These are phyloP conservation scores for Drosophila yooni DNA, from an alignment of 2,888 invertebrate genomes.

Conservation along the genomic window DNA sequence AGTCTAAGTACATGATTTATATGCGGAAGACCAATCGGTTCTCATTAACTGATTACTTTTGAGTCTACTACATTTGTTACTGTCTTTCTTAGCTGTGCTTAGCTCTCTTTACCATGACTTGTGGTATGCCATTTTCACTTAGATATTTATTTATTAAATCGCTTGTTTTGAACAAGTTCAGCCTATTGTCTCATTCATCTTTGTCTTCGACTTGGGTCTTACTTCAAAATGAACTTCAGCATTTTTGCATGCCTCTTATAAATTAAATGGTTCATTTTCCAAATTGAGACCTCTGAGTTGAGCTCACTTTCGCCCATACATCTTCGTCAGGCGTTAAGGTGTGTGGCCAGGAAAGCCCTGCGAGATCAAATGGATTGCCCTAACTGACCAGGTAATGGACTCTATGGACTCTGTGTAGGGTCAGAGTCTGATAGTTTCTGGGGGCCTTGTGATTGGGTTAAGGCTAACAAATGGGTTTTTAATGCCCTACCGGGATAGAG, in stretches of 20 bases:
- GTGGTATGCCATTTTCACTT: neutral
- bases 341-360: slow-evolving; percentile 8
- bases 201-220: slow-evolving; percentile 5
- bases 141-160: neutral
- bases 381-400: slow-evolving; percentile 51
- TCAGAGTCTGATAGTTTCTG: slow-evolving; percentile 20
- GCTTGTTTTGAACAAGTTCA: slow-evolving; percentile 5
- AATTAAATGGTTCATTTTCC: neutral
- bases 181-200: slow-evolving; percentile 20
- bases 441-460: slow-evolving; percentile 15
- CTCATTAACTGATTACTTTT: neutral
- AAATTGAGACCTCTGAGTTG: neutral
- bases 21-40: neutral
- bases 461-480: slow-evolving; percentile 65
- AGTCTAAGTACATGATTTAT: neutral
- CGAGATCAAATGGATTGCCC: slow-evolving; percentile 1
- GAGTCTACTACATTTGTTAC: no score
- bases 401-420: slow-evolving; percentile 21
- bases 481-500: slow-evolving; percentile 55
- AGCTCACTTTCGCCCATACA: slow-evolving; percentile 29
- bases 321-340: slow-evolving; percentile 40
- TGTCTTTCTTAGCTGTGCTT: neutral
- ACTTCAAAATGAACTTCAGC: neutral
- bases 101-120: neutral
- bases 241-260: slow-evolving; percentile 9